Base-by-base conservation (phyloP, 2,888 invertebrate species). In the Philopedon plagiatum region DNA sequence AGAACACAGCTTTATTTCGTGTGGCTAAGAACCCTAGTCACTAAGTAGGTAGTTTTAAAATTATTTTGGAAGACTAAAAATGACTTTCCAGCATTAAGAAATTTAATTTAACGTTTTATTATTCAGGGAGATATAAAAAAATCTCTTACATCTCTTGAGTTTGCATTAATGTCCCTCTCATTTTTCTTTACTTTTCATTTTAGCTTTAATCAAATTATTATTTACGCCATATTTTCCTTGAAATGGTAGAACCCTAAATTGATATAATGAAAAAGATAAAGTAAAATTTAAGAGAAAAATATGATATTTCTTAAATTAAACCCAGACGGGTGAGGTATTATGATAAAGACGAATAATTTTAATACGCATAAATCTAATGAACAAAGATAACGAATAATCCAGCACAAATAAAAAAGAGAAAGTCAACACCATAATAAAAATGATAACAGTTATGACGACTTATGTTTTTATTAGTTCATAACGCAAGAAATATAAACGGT, bases 221-320 rank as follows among this genome's bases (percentile, higher is more conserved):
- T 54, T 54, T 29, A 54, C 29, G 51, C 18, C 51, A 54, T 54
- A 29, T 54, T 29, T 54, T 54, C 18, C 29, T 15, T 5, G 15
- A 54, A 54, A 54, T 29, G 15, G 18, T 15, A 18, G 29, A 54
- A 29, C 9, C 29, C 15, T 54, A 29, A 54, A 54, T 54, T 54
- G 29, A 8, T 9, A 29, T 15, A 54, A 54, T 54, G 29, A 54
- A 54, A 29, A n/a, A 29, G 23, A 54, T 54, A 54, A 54, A 29
- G 18, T 2, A n/a, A 54, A 54, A 29, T 29, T 26, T 54, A 18
- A 15, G 29, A 29, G 26, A 51, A 54, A 29, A 29, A 54, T 15
- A 19, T 46, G 29, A 26, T 8, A 29, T 18, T 54, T 54, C 23
- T 54, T 54, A 54, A 54, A 54, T 54, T 54, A 54, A 54, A 54